Evolutionary conservation across 2,797 vertebrate species (phyloP).

Genomic region (Eulemur coronatus): DNA sequence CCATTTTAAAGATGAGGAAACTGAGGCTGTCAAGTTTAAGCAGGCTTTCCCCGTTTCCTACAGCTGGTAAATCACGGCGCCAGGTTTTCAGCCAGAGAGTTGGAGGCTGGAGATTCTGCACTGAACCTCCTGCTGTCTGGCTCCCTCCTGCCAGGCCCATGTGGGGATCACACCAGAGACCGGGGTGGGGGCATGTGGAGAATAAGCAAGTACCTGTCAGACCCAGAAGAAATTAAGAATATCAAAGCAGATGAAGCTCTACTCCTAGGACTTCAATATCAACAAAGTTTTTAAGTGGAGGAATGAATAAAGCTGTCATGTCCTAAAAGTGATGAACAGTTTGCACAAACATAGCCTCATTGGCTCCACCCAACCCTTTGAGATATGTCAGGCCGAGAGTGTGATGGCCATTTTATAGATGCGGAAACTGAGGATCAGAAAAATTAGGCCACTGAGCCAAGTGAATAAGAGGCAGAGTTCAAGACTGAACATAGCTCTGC

Average conservation of each 20-base stretch:
- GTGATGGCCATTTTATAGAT: not conserved
- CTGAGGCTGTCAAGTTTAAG: not conserved
- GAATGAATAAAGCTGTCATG: not conserved
- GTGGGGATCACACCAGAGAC: not conserved
- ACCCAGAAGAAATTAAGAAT: not conserved
- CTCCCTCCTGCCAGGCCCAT: not conserved
- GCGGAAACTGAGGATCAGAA: not conserved
- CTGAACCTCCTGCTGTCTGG: not conserved
- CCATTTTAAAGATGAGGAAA: not conserved
- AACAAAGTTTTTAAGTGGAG: not conserved
- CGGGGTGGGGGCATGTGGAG: not conserved
- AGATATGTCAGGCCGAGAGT: too few relatives aligned
- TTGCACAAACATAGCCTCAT: fast-evolving
- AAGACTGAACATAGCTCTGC: not conserved
- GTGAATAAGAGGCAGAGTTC: not conserved
- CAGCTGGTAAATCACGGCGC: too few relatives aligned
- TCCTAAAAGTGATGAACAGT: not conserved
- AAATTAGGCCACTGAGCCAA: not conserved
- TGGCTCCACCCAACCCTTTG: too few relatives aligned
- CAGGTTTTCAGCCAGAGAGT: not conserved
- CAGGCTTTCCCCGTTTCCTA: not conserved
- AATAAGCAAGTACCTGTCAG: not conserved
- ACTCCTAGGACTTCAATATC: not conserved
- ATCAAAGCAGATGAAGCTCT: not conserved
- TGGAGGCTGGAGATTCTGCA: not conserved